Evolutionary conservation across 2,888 invertebrate genomes (phyloP).

Genomic region (Pyrrhia umbra): DNA sequence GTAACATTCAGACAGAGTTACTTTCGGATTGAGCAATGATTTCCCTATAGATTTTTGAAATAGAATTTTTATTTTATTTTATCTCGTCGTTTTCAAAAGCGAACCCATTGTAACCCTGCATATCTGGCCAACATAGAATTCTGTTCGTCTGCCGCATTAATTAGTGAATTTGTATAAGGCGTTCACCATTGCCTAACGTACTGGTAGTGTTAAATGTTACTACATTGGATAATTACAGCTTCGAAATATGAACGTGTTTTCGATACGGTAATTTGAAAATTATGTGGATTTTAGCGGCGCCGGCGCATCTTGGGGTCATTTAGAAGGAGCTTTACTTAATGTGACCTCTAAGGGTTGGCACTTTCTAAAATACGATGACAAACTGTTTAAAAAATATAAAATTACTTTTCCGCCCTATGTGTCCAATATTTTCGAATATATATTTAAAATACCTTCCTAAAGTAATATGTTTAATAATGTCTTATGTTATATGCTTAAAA

Average conservation of each 20-base stretch:
- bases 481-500: too few relatives aligned
- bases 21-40: too few relatives aligned
- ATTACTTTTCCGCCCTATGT: background rate
- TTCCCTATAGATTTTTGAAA: too few relatives aligned
- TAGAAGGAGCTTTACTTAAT: slow-evolving; percentile 38
- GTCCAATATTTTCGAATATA: too few relatives aligned
- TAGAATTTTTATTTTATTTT: too few relatives aligned
- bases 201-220: slow-evolving; percentile 47
- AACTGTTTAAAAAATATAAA: background rate
- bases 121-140: slow-evolving; percentile 40
- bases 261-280: slow-evolving; percentile 50
- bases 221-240: slow-evolving; percentile 51
- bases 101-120: slow-evolving; percentile 30
- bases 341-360: slow-evolving; percentile 38
- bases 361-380: slow-evolving; percentile 30
- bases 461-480: too few relatives aligned
- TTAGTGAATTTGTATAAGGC: slow-evolving; percentile 52
- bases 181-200: slow-evolving; percentile 45
- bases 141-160: slow-evolving; percentile 50
- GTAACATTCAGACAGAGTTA: too few relatives aligned
- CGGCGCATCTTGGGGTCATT: slow-evolving; percentile 50
- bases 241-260: slow-evolving; percentile 50
- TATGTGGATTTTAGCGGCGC: slow-evolving; percentile 48
- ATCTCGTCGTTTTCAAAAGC: too few relatives aligned
- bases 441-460: too few relatives aligned